Conservation (phyloP, 1,140 invertebrate species). For the Dendroctonus ponderosae region DNA sequence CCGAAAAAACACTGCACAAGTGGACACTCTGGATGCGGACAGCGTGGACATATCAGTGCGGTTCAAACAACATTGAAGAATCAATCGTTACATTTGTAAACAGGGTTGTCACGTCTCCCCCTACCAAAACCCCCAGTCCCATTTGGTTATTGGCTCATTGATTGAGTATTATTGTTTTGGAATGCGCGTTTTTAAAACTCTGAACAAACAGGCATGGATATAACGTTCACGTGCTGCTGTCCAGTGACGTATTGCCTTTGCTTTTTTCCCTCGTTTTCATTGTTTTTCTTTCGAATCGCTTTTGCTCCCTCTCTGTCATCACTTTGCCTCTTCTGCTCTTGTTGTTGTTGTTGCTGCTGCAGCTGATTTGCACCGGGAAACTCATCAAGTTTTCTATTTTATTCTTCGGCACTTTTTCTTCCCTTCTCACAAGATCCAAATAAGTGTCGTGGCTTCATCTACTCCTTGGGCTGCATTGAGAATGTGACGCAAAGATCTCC, state of each 20-base stretch:
- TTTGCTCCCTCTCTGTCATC: slow-evolving; percentile 24
- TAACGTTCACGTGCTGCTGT: slow-evolving; percentile 34
- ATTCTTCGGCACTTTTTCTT: too few relatives aligned
- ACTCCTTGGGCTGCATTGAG: too few relatives aligned
- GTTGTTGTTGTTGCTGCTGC: slow-evolving; percentile 36
- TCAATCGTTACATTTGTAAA: slow-evolving; percentile 54
- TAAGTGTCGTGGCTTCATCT: too few relatives aligned
- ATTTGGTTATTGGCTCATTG: slow-evolving; percentile 55
- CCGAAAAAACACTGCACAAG: background rate
- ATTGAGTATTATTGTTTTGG: slow-evolving; percentile 55
- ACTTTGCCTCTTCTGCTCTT: slow-evolving; percentile 15
- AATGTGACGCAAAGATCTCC: too few relatives aligned
- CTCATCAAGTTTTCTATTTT: slow-evolving; percentile 13
- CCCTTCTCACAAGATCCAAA: too few relatives aligned
- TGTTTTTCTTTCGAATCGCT: slow-evolving; percentile 32
- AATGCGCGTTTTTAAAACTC: slow-evolving; percentile 54
- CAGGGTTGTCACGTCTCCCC: slow-evolving; percentile 52
- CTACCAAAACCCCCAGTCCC: slow-evolving; percentile 49
- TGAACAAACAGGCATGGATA: slow-evolving; percentile 47
- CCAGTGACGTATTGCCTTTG: slow-evolving; percentile 45
- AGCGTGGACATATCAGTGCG: slow-evolving; percentile 47
- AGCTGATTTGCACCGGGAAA: slow-evolving; percentile 29
- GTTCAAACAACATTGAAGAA: slow-evolving; percentile 53
- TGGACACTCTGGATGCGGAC: slow-evolving; percentile 14
- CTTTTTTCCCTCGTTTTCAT: slow-evolving; percentile 37